A percentile compares a stretch with the other conserved stretches of the same genome.
phyloP scores from a whole-genome alignment of 2,888 invertebrate genomes.

The Andrena chrysosceles region DNA sequence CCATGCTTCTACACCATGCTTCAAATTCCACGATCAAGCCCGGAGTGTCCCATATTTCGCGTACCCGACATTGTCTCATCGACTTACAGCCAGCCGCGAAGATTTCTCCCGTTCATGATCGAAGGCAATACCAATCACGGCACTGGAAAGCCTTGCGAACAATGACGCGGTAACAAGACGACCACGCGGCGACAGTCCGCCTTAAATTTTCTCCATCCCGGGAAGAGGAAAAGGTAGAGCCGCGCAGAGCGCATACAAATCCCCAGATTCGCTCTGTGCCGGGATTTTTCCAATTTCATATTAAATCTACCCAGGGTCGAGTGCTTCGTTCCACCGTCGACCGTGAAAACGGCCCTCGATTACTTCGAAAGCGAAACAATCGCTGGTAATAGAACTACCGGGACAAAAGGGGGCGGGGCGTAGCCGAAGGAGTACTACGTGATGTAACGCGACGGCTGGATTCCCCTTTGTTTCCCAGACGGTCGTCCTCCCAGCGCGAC shows the following conservation, averaged over 20 bases:
- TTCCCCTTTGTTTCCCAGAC: conserved; percentile 19
- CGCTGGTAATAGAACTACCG: conserved; percentile 29
- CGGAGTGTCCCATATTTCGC: neutral
- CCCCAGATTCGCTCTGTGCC: neutral
- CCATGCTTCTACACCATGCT: too few relatives aligned
- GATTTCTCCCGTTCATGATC: neutral
- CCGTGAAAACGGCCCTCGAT: conserved; percentile 41
- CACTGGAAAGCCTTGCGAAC: too few relatives aligned
- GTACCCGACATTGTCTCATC: neutral
- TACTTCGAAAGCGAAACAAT: conserved; percentile 53
- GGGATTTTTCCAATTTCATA: conserved; percentile 44
- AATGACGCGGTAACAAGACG: neutral
- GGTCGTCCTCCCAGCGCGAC: conserved; percentile 2
- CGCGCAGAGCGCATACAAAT: conserved; percentile 31
- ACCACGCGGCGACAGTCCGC: neutral
- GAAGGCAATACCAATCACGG: neutral
- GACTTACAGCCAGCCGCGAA: neutral
- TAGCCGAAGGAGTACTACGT: conserved; percentile 5
- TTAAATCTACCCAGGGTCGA: conserved; percentile 39
- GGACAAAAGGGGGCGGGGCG: neutral
- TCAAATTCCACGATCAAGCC: too few relatives aligned
- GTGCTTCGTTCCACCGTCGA: conserved; percentile 11
- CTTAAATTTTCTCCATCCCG: conserved; percentile 2
- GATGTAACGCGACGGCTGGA: conserved; percentile 6
- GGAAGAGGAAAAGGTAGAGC: neutral